Percentiles rank a stretch among this genome's conserved stretches.
phyloP scores from a whole-genome alignment of 2,888 invertebrate genomes.

The Ischnura elegans region DNA sequence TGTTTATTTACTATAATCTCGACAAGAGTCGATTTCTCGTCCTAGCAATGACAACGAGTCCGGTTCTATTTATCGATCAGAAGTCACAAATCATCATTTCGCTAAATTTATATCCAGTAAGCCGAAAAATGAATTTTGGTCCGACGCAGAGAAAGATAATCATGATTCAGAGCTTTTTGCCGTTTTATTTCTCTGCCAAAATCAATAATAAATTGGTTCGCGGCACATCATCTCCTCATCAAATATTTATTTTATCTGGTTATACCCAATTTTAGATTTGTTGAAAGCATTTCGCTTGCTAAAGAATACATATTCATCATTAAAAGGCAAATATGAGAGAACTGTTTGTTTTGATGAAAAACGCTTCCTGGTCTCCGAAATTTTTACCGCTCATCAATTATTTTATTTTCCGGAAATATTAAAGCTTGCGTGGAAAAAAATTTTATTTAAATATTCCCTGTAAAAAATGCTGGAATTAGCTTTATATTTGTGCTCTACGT shows the following conservation, averaged over 20 bases:
- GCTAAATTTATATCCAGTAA: background rate
- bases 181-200: background rate
- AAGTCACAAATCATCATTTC: background rate
- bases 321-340: too few relatives aligned
- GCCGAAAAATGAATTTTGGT: background rate
- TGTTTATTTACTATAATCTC: background rate
- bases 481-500: too few relatives aligned
- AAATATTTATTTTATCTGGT: background rate
- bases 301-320: too few relatives aligned
- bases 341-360: too few relatives aligned
- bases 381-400: too few relatives aligned
- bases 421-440: too few relatives aligned
- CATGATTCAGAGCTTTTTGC: background rate
- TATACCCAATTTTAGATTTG: background rate
- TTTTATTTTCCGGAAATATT: background rate
- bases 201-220: background rate
- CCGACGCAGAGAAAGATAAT: background rate
- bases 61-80: background rate
- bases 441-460: too few relatives aligned
- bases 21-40: background rate
- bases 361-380: background rate
- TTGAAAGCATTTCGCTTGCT: background rate
- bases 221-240: background rate
- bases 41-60: background rate
- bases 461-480: too few relatives aligned